Base-by-base conservation (phyloP, 2,888 invertebrate species). In the Horisme vitalbata region DNA sequence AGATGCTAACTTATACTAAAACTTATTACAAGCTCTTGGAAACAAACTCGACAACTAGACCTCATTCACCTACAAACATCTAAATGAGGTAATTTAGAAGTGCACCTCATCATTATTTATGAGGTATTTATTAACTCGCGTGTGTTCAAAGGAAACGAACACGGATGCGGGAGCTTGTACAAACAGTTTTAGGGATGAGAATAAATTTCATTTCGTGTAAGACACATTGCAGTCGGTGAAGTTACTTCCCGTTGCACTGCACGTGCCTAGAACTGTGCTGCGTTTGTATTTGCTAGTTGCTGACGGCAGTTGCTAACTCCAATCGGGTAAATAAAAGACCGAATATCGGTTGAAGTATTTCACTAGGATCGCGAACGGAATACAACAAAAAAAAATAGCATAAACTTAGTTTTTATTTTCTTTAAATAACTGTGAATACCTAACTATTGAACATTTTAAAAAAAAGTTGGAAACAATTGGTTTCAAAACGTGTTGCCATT, bases 221-320 rank as follows among this genome's bases (percentile, higher is more conserved):
- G 71, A 72, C 71, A 74, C 70, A 74, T 71, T 67, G 73, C 71
- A 71, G 63, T 62, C 58, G 58, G 61, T 56, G 59, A 59, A 68
- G 66, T 61, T 65, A 69, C 66, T 69, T 72, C 63, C 61, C 39
- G 39, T 30, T 44, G 57, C 61, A 63, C 63, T 59, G 74, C 66
- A 74, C 73, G 75, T 72, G 71, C 57, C 47, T 54, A 56, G 52
- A 14, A 54, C 35, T 13, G 34, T 23, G 60, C 39, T 10, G 43
- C 45, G 44, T 64, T 62, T 37, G 6, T 20, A 12, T 2, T 11
- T 2, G 44, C 41, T 18, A 41, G 44, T 33, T 26, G 18, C 52
- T 56, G 13, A 45, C 11, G 21, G 12, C 8, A 38, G 30, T 31
- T 18, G 18, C 18, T 18, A 10, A 14, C 9, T 15, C 1, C 1